Conservation (phyloP, 2,888 invertebrate species). For the Notodonta ziczac region DNA sequence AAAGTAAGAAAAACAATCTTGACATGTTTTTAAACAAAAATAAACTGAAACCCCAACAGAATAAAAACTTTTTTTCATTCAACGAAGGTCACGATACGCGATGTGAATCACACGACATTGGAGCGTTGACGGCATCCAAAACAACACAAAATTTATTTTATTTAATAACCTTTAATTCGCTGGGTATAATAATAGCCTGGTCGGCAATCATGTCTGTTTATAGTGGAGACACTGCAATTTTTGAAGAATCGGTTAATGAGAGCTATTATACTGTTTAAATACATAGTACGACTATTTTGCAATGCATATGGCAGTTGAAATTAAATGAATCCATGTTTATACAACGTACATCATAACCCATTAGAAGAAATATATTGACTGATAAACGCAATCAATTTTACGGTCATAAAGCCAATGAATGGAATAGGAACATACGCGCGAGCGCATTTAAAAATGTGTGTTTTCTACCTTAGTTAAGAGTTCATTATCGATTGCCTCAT, state of each 20-base stretch:
- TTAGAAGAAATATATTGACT: too few species aligned
- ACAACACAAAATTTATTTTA: constrained; percentile 5
- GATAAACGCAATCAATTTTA: too few species aligned
- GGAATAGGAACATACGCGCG: too few species aligned
- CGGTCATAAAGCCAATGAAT: too few species aligned
- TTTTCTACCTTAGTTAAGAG: too few species aligned
- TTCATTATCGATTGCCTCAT: too few species aligned
- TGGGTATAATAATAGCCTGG: not conserved
- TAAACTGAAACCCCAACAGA: not conserved
- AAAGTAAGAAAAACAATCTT: too few species aligned
- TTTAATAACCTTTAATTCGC: constrained; percentile 8
- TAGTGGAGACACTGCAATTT: not conserved
- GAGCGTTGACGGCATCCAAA: constrained; percentile 9
- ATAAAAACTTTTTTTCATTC: not conserved
- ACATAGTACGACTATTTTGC: not conserved
- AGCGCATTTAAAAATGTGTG: too few species aligned
- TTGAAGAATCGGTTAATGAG: not conserved
- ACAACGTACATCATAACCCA: too few species aligned
- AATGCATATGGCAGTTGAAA: not conserved
- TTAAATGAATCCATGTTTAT: too few species aligned
- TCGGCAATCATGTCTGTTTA: not conserved
- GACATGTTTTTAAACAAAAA: not conserved
- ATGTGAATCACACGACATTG: constrained; percentile 11
- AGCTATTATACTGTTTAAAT: not conserved
- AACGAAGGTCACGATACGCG: constrained; percentile 9